Percentiles rank a stretch among this genome's conserved stretches.
phyloP scores from a whole-genome alignment of 2,888 invertebrate genomes.

The Drosophila fungiperda region DNA sequence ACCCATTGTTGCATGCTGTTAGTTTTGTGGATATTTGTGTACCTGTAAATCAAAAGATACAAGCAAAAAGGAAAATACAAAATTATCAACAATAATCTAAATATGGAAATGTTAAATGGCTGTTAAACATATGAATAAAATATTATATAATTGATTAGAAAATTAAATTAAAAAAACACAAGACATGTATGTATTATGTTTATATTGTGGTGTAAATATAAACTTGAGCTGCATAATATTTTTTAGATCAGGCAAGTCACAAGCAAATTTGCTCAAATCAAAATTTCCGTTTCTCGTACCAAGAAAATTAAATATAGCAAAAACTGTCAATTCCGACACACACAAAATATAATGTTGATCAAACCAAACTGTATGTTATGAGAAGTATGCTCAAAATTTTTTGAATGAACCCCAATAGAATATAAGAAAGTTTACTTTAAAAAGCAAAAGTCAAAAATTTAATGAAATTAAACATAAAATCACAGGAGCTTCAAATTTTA shows the following conservation, averaged over 20 bases:
- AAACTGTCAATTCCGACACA: constrained; percentile 67
- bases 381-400: constrained; percentile 29
- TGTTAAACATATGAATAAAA: constrained; percentile 50
- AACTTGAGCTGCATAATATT: constrained; percentile 25
- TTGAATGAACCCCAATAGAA: constrained; percentile 13
- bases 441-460: constrained; percentile 12
- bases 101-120: constrained; percentile 68
- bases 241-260: constrained; percentile 36
- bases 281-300: constrained; percentile 34
- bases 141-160: constrained; percentile 32
- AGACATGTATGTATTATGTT: not conserved
- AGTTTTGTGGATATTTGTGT: constrained; percentile 67
- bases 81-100: constrained; percentile 63
- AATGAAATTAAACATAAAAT: not conserved
- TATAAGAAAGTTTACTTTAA: constrained; percentile 54
- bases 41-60: constrained; percentile 57
- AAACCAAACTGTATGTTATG: constrained; percentile 23
- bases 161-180: constrained; percentile 28
- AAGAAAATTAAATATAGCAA: constrained; percentile 35
- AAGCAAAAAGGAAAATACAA: constrained; percentile 7
- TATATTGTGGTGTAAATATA: constrained; percentile 33
- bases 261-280: constrained; percentile 64
- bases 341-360: constrained; percentile 14
- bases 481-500: constrained; percentile 72
- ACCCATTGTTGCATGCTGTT: constrained; percentile 72